Evolutionary conservation across 2,888 invertebrate genomes (phyloP).

Genomic region (Amiota minor): DNA sequence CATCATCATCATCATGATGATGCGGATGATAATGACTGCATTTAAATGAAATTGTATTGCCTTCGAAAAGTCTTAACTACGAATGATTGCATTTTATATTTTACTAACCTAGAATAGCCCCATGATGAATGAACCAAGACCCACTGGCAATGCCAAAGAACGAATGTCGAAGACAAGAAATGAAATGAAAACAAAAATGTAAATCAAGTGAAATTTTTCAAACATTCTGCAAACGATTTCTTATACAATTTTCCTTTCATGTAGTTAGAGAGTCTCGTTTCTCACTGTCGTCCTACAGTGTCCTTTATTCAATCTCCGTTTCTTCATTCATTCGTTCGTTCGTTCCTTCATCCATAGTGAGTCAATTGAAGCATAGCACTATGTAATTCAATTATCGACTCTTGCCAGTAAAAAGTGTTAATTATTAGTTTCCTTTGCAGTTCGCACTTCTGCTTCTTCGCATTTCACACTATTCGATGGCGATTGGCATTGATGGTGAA

Average conservation of each 20-base stretch:
- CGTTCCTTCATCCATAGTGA: neutral
- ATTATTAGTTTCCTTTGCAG: constrained; percentile 63
- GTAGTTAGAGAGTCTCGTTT: neutral
- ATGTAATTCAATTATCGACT: constrained; percentile 66
- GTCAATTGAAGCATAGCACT: constrained; percentile 48
- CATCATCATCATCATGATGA: neutral
- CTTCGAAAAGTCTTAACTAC: constrained; percentile 46
- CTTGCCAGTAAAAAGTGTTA: constrained; percentile 66
- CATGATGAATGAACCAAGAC: too few species aligned
- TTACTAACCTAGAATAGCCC: constrained; percentile 19
- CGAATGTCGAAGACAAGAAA: neutral
- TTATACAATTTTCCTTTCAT: constrained; percentile 7
- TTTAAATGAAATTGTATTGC: constrained; percentile 56
- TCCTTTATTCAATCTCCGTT: neutral
- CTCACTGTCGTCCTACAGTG: neutral
- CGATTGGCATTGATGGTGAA: neutral
- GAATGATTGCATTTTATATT: constrained; percentile 58
- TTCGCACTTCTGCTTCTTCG: constrained; percentile 27
- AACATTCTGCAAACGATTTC: constrained; percentile 18
- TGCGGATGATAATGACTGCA: constrained; percentile 48
- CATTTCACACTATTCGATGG: neutral
- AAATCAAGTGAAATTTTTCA: constrained; percentile 13
- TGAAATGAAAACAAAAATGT: constrained; percentile 9
- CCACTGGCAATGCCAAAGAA: neutral
- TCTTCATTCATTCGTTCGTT: too few species aligned